Evolutionary conservation across 2,888 invertebrate genomes (phyloP).

Genomic region (Druceiella hillmani): DNA sequence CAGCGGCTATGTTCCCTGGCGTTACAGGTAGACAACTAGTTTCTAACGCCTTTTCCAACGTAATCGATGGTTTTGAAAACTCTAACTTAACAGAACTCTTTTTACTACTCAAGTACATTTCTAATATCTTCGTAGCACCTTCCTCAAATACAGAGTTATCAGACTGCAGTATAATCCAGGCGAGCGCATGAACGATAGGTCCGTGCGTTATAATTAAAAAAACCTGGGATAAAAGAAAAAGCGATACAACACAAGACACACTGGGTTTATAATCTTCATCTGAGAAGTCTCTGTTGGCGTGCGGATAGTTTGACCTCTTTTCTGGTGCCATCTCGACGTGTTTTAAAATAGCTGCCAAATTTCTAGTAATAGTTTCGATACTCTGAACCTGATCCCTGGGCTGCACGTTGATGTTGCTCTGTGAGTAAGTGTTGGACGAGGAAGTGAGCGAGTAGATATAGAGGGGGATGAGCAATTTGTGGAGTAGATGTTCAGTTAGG

Average conservation of each 20-base stretch:
- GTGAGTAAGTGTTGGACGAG: conserved; percentile 32
- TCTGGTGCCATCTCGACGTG: conserved; percentile 47
- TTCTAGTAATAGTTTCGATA: conserved; percentile 58
- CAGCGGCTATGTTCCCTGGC: conserved; percentile 46
- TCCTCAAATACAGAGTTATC: conserved; percentile 66
- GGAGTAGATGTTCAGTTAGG: conserved; percentile 87
- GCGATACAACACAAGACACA: conserved; percentile 84
- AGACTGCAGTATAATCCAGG: conserved; percentile 85
- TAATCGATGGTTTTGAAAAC: conserved; percentile 67
- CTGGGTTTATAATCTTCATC: conserved; percentile 61
- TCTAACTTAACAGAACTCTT: conserved; percentile 53
- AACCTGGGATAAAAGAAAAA: conserved; percentile 90
- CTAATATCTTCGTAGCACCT: conserved; percentile 62
- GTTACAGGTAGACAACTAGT: no score
- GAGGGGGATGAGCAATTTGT: conserved; percentile 87
- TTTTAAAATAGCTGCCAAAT: conserved; percentile 58
- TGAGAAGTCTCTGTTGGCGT: conserved; percentile 36
- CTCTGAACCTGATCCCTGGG: conserved; percentile 44
- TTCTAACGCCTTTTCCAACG: conserved; percentile 70
- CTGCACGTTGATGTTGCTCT: no score
- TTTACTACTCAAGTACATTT: conserved; percentile 56
- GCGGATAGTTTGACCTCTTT: conserved; percentile 32
- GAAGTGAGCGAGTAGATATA: conserved; percentile 86
- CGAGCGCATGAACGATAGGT: conserved; percentile 84
- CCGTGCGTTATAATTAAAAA: conserved; percentile 90